phyloP scores from a whole-genome alignment of 2,113 vertebrate genomes.

The Tachysurus vachellii region DNA sequence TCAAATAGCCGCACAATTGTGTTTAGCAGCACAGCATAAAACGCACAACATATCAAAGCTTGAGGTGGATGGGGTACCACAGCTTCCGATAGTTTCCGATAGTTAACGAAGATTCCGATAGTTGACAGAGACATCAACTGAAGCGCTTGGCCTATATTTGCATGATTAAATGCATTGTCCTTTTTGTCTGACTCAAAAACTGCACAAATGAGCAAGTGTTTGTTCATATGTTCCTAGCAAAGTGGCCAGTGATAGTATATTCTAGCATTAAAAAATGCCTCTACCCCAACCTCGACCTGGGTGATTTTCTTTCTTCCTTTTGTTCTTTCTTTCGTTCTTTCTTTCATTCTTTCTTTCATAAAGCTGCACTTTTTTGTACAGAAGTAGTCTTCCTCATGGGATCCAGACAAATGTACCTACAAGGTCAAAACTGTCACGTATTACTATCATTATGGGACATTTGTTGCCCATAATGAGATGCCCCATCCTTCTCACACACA shows the following conservation, averaged over 20 bases:
- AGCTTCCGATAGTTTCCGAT: background rate
- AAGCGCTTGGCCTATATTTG: background rate
- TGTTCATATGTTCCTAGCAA: background rate
- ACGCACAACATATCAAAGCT: background rate
- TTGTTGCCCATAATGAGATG: background rate
- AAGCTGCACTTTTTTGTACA: background rate
- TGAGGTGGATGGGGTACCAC: background rate
- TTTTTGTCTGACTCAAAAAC: background rate
- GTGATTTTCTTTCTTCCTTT: background rate
- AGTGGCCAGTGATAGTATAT: background rate
- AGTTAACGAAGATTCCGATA: background rate
- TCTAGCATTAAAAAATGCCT: background rate
- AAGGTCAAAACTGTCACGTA: slow-evolving; percentile 1
- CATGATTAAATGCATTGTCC: background rate
- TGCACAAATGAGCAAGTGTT: background rate
- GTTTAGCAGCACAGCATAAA: background rate
- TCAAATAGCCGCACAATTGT: background rate
- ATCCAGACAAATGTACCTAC: background rate
- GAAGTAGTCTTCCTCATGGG: background rate
- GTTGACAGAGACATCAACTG: background rate
- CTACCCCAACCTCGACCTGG: background rate
- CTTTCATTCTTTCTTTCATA: background rate
- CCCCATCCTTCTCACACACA: background rate
- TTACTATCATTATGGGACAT: background rate
- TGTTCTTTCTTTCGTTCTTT: background rate